A percentile compares a stretch with the other conserved stretches of the same genome.
These are phyloP conservation scores for Genyomyrus donnyi DNA, from an alignment of 2,113 vertebrate genomes.

Conservation along the genomic window DNA sequence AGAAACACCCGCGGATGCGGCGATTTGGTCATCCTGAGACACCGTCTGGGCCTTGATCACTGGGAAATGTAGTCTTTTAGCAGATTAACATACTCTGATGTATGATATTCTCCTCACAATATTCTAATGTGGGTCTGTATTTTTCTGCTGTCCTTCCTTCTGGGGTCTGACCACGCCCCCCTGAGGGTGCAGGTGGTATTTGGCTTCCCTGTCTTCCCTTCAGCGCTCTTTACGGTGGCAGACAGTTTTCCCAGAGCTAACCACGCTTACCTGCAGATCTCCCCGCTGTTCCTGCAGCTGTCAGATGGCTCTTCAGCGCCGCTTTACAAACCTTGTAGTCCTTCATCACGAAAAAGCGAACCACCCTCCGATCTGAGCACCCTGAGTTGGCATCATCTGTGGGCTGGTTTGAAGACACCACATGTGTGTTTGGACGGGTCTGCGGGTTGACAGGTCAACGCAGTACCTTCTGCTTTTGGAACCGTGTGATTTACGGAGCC, in stretches of 20 bases:
- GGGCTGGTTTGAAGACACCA: not conserved
- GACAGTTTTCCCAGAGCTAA: not conserved
- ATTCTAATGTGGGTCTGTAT: too few species aligned
- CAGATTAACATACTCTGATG: too few species aligned
- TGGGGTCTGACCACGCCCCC: too few species aligned
- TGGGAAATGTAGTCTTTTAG: too few species aligned
- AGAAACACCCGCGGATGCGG: not conserved
- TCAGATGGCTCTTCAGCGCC: not conserved
- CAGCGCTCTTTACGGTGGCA: not conserved
- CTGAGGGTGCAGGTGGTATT: not conserved
- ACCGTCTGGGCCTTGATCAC: too few species aligned
- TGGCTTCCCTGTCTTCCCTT: not conserved
- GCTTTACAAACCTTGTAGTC: not conserved
- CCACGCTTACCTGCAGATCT: not conserved
- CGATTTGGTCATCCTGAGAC: too few species aligned
- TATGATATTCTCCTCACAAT: too few species aligned
- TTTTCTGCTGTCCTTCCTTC: too few species aligned
- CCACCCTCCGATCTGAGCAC: not conserved
- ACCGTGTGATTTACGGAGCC: not conserved
- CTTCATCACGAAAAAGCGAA: not conserved
- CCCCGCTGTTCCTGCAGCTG: not conserved
- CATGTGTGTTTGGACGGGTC: not conserved
- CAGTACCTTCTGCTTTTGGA: not conserved
- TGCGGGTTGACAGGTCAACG: not conserved
- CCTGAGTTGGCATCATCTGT: not conserved